phyloP scores from a whole-genome alignment of 2,888 invertebrate genomes.

The Platerodrilus igneus region DNA sequence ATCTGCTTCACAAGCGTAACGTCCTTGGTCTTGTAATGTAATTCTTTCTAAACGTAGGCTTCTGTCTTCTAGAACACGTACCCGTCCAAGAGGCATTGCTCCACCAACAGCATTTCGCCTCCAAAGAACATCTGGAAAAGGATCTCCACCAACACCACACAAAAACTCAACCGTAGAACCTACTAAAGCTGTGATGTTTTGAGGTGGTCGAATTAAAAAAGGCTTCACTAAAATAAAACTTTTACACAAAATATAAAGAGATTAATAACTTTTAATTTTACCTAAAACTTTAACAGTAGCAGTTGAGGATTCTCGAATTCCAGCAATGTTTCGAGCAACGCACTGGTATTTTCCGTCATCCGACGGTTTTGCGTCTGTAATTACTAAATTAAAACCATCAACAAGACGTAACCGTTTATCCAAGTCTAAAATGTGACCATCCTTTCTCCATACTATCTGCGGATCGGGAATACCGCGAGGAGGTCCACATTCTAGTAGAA shows the following conservation, averaged over 20 bases:
- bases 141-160: conserved; percentile 79
- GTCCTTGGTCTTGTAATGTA: conserved; percentile 72
- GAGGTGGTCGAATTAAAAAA: conserved; percentile 75
- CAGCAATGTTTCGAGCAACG: conserved; percentile 76
- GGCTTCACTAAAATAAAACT: conserved; percentile 68
- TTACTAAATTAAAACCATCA: conserved; percentile 75
- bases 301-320: conserved; percentile 67
- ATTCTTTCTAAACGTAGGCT: conserved; percentile 70
- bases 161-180: conserved; percentile 75
- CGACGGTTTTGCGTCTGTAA: conserved; percentile 70
- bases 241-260: neutral
- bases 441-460: conserved; percentile 81
- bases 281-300: conserved; percentile 73
- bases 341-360: conserved; percentile 82
- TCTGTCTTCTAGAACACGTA: conserved; percentile 73
- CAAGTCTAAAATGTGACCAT: conserved; percentile 70
- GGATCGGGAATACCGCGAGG: conserved; percentile 90
- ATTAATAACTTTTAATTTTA: conserved; percentile 24
- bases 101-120: conserved; percentile 68
- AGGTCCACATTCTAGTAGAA: conserved; percentile 81
- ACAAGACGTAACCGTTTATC: conserved; percentile 64
- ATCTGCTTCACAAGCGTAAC: conserved; percentile 79
- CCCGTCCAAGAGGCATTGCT: conserved; percentile 74
- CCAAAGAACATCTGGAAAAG: conserved; percentile 78
- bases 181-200: conserved; percentile 72